phyloP scores from a whole-genome alignment of 2,113 vertebrate genomes.

The Candoia aspera region DNA sequence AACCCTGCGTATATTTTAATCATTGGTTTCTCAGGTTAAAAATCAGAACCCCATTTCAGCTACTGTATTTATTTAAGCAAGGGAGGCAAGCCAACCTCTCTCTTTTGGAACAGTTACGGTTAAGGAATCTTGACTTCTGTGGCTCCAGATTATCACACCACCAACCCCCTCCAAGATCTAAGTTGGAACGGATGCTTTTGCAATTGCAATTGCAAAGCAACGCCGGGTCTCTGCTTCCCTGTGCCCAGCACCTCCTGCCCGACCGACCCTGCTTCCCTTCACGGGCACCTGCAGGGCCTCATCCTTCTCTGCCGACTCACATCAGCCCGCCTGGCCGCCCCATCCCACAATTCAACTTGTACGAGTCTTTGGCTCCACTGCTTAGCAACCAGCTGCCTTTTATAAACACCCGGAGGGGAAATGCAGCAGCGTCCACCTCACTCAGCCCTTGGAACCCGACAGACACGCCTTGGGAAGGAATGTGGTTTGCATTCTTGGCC shows the following conservation, averaged over 20 bases:
- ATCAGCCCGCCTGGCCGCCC: not conserved
- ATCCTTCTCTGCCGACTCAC: not conserved
- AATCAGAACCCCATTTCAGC: not conserved
- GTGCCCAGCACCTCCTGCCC: not conserved
- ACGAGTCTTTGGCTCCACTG: not conserved
- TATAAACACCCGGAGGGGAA: not conserved
- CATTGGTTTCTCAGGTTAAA: not conserved
- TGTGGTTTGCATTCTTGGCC: constrained; percentile 2
- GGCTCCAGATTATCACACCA: not conserved
- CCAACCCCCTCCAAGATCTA: no score
- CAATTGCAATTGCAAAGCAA: no score
- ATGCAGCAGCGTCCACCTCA: not conserved
- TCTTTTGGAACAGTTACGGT: not conserved
- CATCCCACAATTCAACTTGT: not conserved
- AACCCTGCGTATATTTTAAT: not conserved
- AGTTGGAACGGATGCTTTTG: no score
- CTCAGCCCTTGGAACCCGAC: not conserved
- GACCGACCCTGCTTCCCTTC: not conserved
- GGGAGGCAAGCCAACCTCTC: not conserved
- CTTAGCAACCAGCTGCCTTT: constrained; percentile 12
- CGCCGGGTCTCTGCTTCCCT: no score
- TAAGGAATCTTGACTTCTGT: not conserved
- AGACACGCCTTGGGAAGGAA: constrained; percentile 13
- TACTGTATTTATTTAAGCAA: not conserved
- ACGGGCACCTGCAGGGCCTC: not conserved